Evolutionary conservation across 2,888 invertebrate genomes (phyloP).

Genomic region (Seira sanloemensis): DNA sequence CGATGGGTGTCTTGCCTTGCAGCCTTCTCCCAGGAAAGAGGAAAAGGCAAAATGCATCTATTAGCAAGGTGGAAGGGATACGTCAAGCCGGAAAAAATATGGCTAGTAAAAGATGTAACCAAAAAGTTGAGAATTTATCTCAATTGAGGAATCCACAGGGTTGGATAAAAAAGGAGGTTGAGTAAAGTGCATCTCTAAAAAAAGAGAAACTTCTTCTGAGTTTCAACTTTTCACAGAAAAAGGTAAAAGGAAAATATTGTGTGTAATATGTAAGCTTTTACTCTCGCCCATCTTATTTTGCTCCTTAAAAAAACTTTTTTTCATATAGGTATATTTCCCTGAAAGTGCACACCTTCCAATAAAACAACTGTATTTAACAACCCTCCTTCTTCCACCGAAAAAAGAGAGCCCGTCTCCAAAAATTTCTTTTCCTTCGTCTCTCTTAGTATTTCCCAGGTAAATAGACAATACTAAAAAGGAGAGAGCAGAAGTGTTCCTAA

Average conservation of each 20-base stretch:
- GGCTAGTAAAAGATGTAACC: constrained; percentile 54
- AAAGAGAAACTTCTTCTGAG: not conserved
- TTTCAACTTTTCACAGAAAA: not conserved
- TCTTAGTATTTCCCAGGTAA: no score
- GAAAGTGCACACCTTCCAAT: not conserved
- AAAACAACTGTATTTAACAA: not conserved
- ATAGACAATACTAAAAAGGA: no score
- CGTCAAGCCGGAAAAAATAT: constrained; percentile 62
- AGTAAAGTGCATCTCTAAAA: no score
- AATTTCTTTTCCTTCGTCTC: not conserved
- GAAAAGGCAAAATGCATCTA: not conserved
- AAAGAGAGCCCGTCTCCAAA: not conserved
- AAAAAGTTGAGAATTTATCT: constrained; percentile 60
- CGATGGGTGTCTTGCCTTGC: no score
- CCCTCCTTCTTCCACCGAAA: not conserved
- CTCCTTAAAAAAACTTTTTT: constrained; percentile 9
- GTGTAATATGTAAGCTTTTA: not conserved
- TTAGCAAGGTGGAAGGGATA: constrained; percentile 43
- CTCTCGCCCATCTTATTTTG: not conserved
- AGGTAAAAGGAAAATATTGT: not conserved
- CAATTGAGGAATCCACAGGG: constrained; percentile 61
- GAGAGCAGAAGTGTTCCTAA: not conserved
- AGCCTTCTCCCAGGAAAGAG: not conserved
- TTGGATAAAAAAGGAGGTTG: constrained; percentile 14
- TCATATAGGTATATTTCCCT: constrained; percentile 5